Evolutionary conservation across 2,797 vertebrate species (phyloP).

Genomic region (Morus bassanus): DNA sequence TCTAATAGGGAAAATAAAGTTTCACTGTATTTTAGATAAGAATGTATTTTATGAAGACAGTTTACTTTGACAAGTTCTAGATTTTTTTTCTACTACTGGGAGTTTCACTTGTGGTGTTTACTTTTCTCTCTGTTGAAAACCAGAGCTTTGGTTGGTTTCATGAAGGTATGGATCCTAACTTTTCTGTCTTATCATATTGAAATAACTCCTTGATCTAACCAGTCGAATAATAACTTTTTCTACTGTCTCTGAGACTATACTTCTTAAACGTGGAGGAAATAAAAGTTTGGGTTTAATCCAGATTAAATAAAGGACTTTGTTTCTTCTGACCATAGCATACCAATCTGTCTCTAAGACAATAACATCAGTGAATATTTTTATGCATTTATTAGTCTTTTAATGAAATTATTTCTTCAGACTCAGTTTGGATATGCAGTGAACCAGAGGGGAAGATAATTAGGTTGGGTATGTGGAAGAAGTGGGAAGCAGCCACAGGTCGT

Average conservation of each 20-base stretch:
- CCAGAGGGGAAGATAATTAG: neutral
- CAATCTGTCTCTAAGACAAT: neutral
- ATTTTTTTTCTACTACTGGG: neutral
- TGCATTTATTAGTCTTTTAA: neutral
- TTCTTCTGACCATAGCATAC: neutral
- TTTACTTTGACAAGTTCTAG: neutral
- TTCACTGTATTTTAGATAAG: neutral
- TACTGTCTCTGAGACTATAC: neutral
- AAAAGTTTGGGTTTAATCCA: neutral
- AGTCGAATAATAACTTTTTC: neutral
- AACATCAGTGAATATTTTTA: neutral
- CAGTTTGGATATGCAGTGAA: neutral
- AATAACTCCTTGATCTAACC: neutral
- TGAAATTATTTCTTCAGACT: neutral
- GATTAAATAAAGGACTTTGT: neutral
- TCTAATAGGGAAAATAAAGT: neutral
- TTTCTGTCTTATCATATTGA: neutral
- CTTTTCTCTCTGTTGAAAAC: neutral
- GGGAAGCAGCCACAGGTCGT: neutral
- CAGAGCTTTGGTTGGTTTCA: neutral
- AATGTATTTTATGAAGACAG: neutral
- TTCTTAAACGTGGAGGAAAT: neutral
- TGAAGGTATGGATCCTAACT: neutral
- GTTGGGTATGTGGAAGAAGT: neutral
- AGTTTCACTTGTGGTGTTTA: neutral